These are phyloP conservation scores for Promerops cafer DNA, from an alignment of 2,113 vertebrate genomes.

Conservation along the genomic window DNA sequence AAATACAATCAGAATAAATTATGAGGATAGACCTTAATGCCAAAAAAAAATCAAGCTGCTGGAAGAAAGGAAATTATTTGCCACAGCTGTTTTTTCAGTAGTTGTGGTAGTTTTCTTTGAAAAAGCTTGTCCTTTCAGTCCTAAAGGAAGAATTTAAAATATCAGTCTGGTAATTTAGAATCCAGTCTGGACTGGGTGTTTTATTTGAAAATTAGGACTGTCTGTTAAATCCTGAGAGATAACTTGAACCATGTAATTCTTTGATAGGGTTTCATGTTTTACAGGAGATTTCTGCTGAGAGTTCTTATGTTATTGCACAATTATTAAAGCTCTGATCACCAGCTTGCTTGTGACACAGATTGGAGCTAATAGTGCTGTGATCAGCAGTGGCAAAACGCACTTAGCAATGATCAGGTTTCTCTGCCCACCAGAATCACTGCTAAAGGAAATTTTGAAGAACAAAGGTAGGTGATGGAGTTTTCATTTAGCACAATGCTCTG, in stretches of 20 bases:
- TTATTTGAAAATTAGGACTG: neutral
- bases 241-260: neutral
- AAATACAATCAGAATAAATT: neutral
- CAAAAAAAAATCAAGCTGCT: neutral
- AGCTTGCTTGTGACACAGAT: neutral
- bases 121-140: neutral
- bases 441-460: neutral
- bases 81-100: neutral
- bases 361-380: neutral
- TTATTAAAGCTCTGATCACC: neutral
- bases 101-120: neutral
- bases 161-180: neutral
- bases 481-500: neutral
- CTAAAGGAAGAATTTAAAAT: neutral
- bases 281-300: neutral
- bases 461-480: neutral
- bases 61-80: neutral
- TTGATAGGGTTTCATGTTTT: neutral
- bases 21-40: neutral
- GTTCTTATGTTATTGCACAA: neutral
- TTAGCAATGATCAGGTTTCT: neutral
- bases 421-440: neutral
- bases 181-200: neutral
- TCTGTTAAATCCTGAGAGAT: neutral
- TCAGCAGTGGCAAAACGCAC: neutral